Conservation (phyloP, 2,797 vertebrate species). For the Coranthus polyacanthus region DNA sequence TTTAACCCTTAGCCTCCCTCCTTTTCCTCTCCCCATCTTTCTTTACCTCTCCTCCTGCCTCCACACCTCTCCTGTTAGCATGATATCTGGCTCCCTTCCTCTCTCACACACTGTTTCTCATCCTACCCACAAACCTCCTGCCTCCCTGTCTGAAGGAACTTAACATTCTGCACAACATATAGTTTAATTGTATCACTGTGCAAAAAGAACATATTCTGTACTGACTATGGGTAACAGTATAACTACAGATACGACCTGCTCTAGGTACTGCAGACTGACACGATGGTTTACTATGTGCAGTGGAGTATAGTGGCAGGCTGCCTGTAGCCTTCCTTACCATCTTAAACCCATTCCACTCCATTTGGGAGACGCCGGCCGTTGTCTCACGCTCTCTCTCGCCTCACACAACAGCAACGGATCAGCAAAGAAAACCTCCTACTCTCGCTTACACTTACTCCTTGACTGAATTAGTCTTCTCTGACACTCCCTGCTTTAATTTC, state of each 20-base stretch:
- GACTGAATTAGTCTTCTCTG: slow-evolving; percentile 66
- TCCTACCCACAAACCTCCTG: slow-evolving; percentile 37
- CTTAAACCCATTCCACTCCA: slow-evolving; percentile 99
- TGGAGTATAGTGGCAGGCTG: slow-evolving; percentile 53
- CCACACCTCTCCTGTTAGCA: slow-evolving; percentile 59
- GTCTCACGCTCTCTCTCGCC: slow-evolving; percentile 68
- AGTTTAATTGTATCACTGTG: no score
- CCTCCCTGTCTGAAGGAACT: slow-evolving; percentile 36
- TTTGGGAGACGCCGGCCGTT: slow-evolving; percentile 91
- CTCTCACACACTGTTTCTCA: slow-evolving; percentile 33
- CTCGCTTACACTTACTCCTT: slow-evolving; percentile 52
- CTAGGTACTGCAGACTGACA: slow-evolving; percentile 28
- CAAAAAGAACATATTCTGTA: background rate
- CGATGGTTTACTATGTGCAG: slow-evolving; percentile 33
- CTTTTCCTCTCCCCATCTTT: slow-evolving; percentile 43
- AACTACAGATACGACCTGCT: slow-evolving; percentile 40
- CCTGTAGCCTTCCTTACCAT: slow-evolving; percentile 92
- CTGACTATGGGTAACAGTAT: slow-evolving; percentile 31
- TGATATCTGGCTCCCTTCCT: slow-evolving; percentile 45
- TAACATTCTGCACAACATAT: slow-evolving; percentile 61
- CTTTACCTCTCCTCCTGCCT: slow-evolving; percentile 56
- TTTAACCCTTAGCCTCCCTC: slow-evolving; percentile 84
- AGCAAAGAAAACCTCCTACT: slow-evolving; percentile 67
- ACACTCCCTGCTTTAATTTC: slow-evolving; percentile 36
- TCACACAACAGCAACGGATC: slow-evolving; percentile 72